Evolutionary conservation across 1,140 invertebrate genomes (phyloP), one percentile per base, ranked within the genome.

Genomic region (Drosophila pruinosa): DNA sequence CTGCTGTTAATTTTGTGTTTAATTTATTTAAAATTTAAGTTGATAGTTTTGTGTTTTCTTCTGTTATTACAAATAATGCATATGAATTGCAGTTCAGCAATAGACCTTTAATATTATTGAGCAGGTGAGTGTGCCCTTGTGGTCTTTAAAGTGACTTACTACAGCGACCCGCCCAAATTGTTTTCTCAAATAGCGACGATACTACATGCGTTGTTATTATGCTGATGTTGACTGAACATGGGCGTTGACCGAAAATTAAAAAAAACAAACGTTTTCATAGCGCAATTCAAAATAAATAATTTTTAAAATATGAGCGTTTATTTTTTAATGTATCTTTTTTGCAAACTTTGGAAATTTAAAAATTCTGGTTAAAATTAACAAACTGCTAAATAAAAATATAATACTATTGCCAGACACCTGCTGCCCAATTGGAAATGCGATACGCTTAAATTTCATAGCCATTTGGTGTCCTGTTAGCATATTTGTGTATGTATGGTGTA

Each of bases 161-260:
- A 22, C 19, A 21, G 47, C 48, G 70, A 88, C 78, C 75, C 82
- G 82, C 82, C 82, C 82, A 88, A 88, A 69, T 50, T 69, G 62
- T 78, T 75, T 86, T 71, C 41, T 50, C 59, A 89, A 81, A 81
- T 75, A 75, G 76, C 76, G 77, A 72, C 63, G 77, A 77, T 80
- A 6, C 31, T 78, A 72, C 69, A 72, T 82, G 69, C 73, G 75
- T 81, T 76, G 72, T 89, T 81, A 76, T 88, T 88, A 80, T 71
- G 43, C 26, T 39, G 54, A 48, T 75, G 65, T 69, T 75, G 69
- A 68, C 43, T 63, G 17, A 53, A 82, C 72, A 90, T 89, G 86
- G 86, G 86, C 86, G 86, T 89, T 89, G 86, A 89, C 86, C 86
- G 56, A 89, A 89, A 82, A 21, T 64, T 34, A 45, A 19, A 45